Percentiles rank a stretch among this genome's conserved stretches.
These are phyloP conservation scores for Smutsia temminckii DNA, from an alignment of 2,797 vertebrate species.

Conservation along the genomic window DNA sequence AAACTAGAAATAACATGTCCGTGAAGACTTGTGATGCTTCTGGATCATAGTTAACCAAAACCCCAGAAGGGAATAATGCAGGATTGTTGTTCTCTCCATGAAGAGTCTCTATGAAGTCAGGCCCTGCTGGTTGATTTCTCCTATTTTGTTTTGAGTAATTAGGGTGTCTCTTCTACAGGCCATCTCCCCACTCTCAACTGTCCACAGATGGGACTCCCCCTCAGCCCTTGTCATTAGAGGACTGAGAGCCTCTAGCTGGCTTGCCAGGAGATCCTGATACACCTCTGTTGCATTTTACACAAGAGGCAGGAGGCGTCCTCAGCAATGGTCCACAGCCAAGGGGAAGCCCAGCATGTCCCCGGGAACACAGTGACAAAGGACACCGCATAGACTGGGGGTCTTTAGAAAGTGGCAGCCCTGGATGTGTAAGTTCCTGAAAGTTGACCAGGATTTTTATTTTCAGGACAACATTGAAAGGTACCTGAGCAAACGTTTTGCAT, in stretches of 20 bases:
- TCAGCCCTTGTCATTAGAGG: constrained; percentile 58
- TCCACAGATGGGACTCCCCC: constrained; percentile 42
- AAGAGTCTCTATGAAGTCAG: background rate
- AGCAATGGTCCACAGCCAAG: constrained; percentile 58
- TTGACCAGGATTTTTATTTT: constrained; percentile 15
- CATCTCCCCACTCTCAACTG: constrained; percentile 14
- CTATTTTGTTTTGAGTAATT: constrained; percentile 58
- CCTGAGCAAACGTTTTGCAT: background rate
- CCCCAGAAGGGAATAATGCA: background rate
- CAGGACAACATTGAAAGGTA: background rate
- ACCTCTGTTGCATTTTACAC: constrained; percentile 69
- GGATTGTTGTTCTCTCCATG: background rate
- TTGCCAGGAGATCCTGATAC: constrained; percentile 63
- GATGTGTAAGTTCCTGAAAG: constrained; percentile 1
- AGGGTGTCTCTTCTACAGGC: background rate
- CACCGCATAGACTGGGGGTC: background rate
- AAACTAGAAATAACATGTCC: background rate
- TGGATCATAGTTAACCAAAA: background rate
- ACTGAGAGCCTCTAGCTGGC: constrained; percentile 62
- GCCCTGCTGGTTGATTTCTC: constrained; percentile 21
- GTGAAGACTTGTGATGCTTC: background rate
- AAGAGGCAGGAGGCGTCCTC: constrained; percentile 64
- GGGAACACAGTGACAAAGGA: background rate
- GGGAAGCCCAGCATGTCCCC: background rate
- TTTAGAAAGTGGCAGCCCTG: background rate